Evolutionary conservation across 2,113 vertebrate species (phyloP).

Genomic region (Ophiodon elongatus): DNA sequence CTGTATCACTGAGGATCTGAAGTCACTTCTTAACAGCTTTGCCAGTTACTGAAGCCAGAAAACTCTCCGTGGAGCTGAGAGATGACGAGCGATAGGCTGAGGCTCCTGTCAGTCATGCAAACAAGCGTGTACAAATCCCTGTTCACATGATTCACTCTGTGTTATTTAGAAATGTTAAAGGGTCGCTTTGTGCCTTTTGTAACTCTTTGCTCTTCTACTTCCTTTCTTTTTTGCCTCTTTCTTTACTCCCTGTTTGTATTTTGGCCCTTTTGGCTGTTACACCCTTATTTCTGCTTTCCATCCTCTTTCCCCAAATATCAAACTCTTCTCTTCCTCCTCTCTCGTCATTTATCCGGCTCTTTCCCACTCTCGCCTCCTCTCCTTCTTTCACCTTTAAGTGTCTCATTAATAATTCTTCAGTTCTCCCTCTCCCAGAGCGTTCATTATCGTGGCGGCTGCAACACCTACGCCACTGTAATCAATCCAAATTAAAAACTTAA

Average conservation of each 20-base stretch:
- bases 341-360: conserved; percentile 33
- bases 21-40: neutral
- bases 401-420: conserved; percentile 72
- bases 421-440: conserved; percentile 51
- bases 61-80: neutral
- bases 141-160: neutral
- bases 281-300: neutral
- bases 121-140: neutral
- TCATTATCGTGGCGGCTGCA: conserved; percentile 59
- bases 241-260: neutral
- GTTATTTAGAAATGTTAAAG: too few relatives aligned
- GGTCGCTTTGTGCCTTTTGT: neutral
- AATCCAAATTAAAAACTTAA: conserved; percentile 72
- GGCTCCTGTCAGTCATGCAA: too few relatives aligned
- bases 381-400: conserved; percentile 59
- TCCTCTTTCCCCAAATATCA: neutral
- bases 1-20: neutral
- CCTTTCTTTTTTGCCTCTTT: neutral
- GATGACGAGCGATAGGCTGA: too few relatives aligned
- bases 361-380: conserved; percentile 23
- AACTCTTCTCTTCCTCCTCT: neutral
- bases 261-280: neutral
- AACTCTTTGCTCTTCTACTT: neutral
- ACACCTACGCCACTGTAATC: conserved; percentile 63
- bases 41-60: neutral